These are phyloP conservation scores for Pammene aurita DNA, from an alignment of 2,888 invertebrate genomes.

Conservation along the genomic window DNA sequence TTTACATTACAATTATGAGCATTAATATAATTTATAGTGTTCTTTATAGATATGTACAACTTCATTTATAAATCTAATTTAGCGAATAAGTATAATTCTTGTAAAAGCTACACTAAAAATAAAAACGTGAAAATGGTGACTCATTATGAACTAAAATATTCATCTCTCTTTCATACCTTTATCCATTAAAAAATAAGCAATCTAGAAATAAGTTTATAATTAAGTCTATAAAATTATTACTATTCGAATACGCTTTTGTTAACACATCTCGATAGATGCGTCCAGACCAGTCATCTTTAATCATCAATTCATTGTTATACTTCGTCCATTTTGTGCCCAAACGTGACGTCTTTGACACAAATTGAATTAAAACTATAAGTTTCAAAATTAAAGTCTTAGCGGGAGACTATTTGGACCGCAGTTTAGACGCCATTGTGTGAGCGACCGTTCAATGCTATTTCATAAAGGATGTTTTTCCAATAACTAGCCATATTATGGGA, in stretches of 20 bases:
- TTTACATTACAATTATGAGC: constrained; percentile 77
- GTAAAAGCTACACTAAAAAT: constrained; percentile 64
- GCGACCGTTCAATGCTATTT: too few species aligned
- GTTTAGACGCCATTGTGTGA: too few species aligned
- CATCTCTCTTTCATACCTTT: constrained; percentile 12
- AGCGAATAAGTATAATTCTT: constrained; percentile 58
- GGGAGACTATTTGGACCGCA: too few species aligned
- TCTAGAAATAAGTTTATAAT: constrained; percentile 12
- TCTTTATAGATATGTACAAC: constrained; percentile 75
- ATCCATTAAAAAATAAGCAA: constrained; percentile 11
- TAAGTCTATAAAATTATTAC: constrained; percentile 11
- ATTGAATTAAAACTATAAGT: too few species aligned
- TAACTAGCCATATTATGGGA: too few species aligned
- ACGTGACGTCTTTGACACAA: too few species aligned
- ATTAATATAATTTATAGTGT: constrained; percentile 64
- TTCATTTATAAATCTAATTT: constrained; percentile 55
- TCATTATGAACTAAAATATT: constrained; percentile 20
- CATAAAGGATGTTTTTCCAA: too few species aligned
- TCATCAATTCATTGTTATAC: neutral
- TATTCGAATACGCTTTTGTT: neutral
- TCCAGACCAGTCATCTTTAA: neutral
- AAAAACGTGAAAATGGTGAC: constrained; percentile 42
- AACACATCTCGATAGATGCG: neutral
- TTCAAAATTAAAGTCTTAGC: too few species aligned
- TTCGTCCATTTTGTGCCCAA: too few species aligned